Evolutionary conservation across 37 sponge, comb jelly and placozoan species (phyloP).

Genomic region (Tethya wilhelma): DNA sequence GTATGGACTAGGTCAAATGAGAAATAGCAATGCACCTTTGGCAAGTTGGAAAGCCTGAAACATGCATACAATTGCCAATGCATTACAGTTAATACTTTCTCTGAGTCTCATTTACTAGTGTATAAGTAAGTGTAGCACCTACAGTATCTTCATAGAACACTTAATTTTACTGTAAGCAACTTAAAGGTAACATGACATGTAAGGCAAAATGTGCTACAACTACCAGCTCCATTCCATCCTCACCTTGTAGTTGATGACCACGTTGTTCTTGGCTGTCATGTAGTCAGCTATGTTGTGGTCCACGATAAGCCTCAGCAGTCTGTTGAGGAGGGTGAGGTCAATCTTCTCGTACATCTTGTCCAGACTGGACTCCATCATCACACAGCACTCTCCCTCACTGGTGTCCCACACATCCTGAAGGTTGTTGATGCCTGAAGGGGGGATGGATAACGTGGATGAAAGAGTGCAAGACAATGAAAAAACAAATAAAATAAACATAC

Average conservation of each 20-base stretch:
- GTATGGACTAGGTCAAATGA: too few species aligned
- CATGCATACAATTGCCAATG: too few species aligned
- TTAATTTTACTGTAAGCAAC: not conserved
- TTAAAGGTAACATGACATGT: not conserved
- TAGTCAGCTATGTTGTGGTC: conserved; percentile 99
- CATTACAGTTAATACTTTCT: too few species aligned
- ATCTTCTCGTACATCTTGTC: conserved; percentile 99
- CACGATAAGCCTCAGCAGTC: conserved; percentile 93
- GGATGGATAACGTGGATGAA: not conserved
- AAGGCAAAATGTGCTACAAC: not conserved
- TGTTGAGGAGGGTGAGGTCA: conserved; percentile 95
- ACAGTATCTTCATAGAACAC: not conserved
- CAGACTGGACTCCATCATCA: conserved; percentile 93
- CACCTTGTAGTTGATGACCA: conserved; percentile 99
- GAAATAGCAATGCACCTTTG: too few species aligned
- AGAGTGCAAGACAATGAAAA: too few species aligned
- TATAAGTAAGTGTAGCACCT: too few species aligned
- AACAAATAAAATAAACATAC: not conserved
- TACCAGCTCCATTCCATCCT: too few species aligned
- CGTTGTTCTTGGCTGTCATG: conserved; percentile 99
- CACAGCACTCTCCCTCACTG: conserved; percentile 95
- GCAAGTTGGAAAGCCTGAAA: too few species aligned
- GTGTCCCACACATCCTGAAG: conserved; percentile 98
- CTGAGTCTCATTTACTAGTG: too few species aligned
- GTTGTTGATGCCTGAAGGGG: conserved; percentile 88